Conservation (phyloP, 2,888 invertebrate species). For the Hymenopus coronatus region DNA sequence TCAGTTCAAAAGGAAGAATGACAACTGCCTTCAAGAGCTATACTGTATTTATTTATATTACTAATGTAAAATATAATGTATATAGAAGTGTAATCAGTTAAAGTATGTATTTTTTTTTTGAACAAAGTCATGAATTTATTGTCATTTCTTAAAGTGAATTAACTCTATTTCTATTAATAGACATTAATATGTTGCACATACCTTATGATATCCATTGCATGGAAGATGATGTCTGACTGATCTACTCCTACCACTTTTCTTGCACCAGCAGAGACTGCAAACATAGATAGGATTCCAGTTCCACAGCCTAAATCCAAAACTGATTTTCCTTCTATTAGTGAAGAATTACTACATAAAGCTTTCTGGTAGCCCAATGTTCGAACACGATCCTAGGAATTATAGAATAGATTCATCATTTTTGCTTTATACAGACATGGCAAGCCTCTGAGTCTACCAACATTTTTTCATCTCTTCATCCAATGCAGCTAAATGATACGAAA, state of each 20-base stretch:
- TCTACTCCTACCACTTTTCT: constrained; percentile 88
- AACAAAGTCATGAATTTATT: no score
- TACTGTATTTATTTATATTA: no score
- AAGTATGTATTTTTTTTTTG: no score
- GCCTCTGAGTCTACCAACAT: no score
- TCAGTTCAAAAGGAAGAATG: no score
- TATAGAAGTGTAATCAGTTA: no score
- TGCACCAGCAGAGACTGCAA: constrained; percentile 93
- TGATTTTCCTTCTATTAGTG: constrained; percentile 67
- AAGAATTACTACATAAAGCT: constrained; percentile 73
- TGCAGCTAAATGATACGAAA: no score
- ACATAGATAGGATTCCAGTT: constrained; percentile 97
- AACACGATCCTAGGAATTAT: constrained; percentile 62
- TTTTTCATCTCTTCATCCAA: no score
- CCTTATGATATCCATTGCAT: constrained; percentile 93
- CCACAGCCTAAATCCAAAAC: constrained; percentile 97
- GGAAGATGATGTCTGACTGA: constrained; percentile 92
- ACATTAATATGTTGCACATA: constrained; percentile 42
- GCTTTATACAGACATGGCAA: background rate
- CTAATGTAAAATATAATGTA: no score
- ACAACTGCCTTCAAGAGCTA: no score
- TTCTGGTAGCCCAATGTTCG: constrained; percentile 84
- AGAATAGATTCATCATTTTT: background rate
- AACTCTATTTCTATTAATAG: no score
- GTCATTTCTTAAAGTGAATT: no score